phyloP scores from a whole-genome alignment of 2,797 vertebrate genomes.

The Megaceryle alcyon region DNA sequence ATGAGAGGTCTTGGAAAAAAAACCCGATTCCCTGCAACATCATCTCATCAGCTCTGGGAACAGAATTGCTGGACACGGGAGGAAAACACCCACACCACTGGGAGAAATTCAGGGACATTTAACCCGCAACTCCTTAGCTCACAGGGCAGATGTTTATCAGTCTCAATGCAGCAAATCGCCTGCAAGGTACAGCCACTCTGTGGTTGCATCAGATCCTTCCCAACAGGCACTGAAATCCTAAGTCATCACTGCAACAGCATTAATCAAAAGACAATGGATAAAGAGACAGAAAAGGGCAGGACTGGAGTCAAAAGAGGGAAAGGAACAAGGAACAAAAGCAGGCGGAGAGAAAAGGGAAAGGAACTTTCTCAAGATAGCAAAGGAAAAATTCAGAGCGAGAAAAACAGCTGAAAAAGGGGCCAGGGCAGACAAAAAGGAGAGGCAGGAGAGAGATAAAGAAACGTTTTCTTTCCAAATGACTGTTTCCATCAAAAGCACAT shows the following conservation, averaged over 20 bases:
- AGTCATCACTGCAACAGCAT: constrained; percentile 35
- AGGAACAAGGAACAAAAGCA: neutral
- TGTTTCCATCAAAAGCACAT: neutral
- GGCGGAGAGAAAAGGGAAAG: neutral
- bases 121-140: neutral
- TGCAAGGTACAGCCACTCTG: neutral
- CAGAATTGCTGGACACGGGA: neutral
- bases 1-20: neutral
- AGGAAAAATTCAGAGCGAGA: neutral
- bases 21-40: neutral
- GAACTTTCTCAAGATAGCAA: neutral
- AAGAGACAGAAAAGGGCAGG: constrained; percentile 18
- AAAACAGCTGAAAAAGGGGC: neutral
- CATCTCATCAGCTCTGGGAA: neutral
- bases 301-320: neutral
- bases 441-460: neutral
- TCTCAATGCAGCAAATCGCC: neutral
- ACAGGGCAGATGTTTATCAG: neutral
- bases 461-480: neutral
- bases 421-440: neutral
- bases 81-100: neutral
- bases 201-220: constrained; percentile 31
- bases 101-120: neutral
- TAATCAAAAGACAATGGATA: constrained; percentile 24
- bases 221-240: constrained; percentile 13